Conservation (phyloP, 2,797 vertebrate genomes). For the Eospalax fontanierii region DNA sequence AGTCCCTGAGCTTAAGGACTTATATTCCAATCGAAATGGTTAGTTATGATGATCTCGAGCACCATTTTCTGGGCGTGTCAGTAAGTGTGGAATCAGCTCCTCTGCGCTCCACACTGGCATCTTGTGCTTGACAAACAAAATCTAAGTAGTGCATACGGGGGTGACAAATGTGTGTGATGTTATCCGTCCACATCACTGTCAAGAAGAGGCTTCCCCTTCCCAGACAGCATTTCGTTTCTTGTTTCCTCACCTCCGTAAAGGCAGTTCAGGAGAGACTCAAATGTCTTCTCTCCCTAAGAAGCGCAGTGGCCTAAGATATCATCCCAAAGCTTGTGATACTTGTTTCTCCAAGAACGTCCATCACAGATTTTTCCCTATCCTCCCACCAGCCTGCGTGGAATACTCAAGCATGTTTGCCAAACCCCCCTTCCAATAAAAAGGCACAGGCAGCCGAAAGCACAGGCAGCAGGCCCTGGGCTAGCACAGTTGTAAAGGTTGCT, state of each 20-base stretch:
- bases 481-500: conserved; percentile 66
- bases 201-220: conserved; percentile 2
- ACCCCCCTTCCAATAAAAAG: conserved; percentile 31
- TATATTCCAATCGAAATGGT: background rate
- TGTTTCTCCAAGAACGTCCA: background rate
- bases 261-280: background rate
- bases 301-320: background rate
- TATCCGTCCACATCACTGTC: background rate
- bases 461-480: conserved; percentile 20
- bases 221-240: background rate
- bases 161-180: too few relatives aligned
- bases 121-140: background rate
- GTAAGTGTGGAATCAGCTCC: background rate
- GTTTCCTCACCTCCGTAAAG: conserved; percentile 17
- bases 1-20: background rate
- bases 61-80: background rate
- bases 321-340: background rate
- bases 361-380: conserved; percentile 13
- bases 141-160: background rate
- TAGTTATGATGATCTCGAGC: background rate
- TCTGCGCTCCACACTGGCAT: background rate
- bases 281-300: background rate
- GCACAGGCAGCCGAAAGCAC: background rate
- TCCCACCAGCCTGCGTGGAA: background rate
- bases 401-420: background rate